Conservation (phyloP, 2,888 invertebrate species). For the Alcis repandata region DNA sequence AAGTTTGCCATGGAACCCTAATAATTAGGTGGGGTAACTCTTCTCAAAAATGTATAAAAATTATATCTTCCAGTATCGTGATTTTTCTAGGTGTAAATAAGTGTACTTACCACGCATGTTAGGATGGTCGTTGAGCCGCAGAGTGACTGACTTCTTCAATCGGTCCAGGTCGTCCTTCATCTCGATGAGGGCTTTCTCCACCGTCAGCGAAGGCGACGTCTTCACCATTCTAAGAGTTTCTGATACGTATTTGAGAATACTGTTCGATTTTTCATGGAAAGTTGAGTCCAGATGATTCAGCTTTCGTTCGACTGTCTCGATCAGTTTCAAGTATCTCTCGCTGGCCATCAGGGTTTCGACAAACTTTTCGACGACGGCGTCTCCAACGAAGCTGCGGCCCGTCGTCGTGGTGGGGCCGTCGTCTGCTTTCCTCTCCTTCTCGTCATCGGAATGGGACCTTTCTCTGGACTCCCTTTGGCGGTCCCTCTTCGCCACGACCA, state of each 20-base stretch:
- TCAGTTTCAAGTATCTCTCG: slow-evolving; percentile 72
- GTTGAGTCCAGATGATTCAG: slow-evolving; percentile 66
- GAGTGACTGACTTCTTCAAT: slow-evolving; percentile 55
- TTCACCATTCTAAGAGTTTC: slow-evolving; percentile 66
- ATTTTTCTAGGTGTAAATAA: background rate
- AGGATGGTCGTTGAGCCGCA: slow-evolving; percentile 49
- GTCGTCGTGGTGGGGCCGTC: slow-evolving; percentile 47
- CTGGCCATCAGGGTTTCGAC: slow-evolving; percentile 73
- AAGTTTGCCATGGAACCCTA: too few relatives aligned
- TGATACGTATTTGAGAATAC: slow-evolving; percentile 68
- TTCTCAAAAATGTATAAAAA: too few relatives aligned
- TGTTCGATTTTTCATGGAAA: slow-evolving; percentile 69
- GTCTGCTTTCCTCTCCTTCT: slow-evolving; percentile 32
- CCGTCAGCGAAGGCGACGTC: slow-evolving; percentile 49
- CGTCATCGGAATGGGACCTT: slow-evolving; percentile 3
- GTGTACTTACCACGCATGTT: slow-evolving; percentile 61
- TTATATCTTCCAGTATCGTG: too few relatives aligned
- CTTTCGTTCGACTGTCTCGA: slow-evolving; percentile 70
- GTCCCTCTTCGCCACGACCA: slow-evolving; percentile 16
- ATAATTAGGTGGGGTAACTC: too few relatives aligned
- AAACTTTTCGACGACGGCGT: slow-evolving; percentile 72
- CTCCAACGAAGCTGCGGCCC: slow-evolving; percentile 51
- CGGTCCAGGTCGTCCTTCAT: slow-evolving; percentile 64
- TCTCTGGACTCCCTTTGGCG: slow-evolving; percentile 3
- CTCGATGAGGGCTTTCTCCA: slow-evolving; percentile 56